Percentiles rank a stretch among this genome's conserved stretches.
These are phyloP conservation scores for Holocentrus rufus DNA, from an alignment of 2,797 vertebrate genomes.

Conservation along the genomic window DNA sequence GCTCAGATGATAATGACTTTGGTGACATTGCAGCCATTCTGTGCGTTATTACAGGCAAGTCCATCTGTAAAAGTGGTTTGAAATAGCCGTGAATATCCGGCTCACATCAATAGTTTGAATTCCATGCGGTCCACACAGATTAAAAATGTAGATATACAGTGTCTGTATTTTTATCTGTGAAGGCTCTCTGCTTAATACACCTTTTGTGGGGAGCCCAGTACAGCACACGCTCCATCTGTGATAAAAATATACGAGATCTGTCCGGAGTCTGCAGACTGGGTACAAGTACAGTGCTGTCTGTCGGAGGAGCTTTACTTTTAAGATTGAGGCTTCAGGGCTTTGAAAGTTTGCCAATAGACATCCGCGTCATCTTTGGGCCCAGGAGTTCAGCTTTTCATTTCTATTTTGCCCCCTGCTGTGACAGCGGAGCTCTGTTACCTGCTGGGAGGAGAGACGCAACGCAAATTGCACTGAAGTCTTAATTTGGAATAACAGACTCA, in stretches of 20 bases:
- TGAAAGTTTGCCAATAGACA: conserved; percentile 8
- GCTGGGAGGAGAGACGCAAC: conserved; percentile 9
- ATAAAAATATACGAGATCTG: not conserved
- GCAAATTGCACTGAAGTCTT: not conserved
- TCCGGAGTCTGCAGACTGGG: not conserved
- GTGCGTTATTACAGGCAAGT: conserved; percentile 33
- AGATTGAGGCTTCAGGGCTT: conserved; percentile 5
- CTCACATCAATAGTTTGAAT: not conserved
- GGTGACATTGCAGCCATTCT: conserved; percentile 52
- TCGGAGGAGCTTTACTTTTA: not conserved
- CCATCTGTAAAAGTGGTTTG: conserved; percentile 54
- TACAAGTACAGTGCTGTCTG: not conserved
- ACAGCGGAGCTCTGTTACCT: not conserved
- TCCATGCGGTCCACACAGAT: conserved; percentile 4
- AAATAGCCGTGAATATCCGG: conserved; percentile 10
- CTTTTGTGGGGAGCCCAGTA: not conserved
- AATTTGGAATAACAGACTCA: not conserved
- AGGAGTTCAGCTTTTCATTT: conserved; percentile 2
- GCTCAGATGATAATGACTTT: conserved; percentile 60
- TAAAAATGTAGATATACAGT: not conserved
- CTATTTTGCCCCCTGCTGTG: not conserved
- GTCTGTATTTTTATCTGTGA: not conserved
- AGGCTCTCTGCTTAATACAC: not conserved
- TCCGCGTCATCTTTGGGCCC: not conserved
- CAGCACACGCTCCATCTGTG: not conserved